Percentiles rank a stretch among this genome's conserved stretches.
Evolutionary conservation across 2,888 invertebrate species (phyloP).

Genomic region (Nasonia oneida): DNA sequence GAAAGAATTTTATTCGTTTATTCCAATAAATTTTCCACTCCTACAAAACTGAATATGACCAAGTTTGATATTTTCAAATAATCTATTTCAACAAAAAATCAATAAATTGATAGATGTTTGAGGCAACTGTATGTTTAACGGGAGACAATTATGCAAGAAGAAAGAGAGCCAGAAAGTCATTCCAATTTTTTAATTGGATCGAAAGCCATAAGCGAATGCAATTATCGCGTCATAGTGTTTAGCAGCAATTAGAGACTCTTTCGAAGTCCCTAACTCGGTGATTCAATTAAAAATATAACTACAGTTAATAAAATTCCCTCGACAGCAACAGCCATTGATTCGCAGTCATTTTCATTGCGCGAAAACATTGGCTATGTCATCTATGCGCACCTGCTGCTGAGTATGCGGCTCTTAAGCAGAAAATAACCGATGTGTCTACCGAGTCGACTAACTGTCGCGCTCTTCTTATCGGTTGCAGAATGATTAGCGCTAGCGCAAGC

Average conservation of each 20-base stretch:
- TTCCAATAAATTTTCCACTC: too few species aligned
- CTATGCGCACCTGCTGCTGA: slow-evolving; percentile 46
- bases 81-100: neutral
- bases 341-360: neutral
- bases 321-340: neutral
- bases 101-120: neutral
- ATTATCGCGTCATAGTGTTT: neutral
- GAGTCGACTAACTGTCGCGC: slow-evolving; percentile 33
- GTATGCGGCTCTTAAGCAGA: slow-evolving; percentile 67
- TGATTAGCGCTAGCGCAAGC: neutral
- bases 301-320: neutral
- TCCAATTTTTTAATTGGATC: neutral
- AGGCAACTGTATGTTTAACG: neutral
- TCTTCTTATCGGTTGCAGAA: neutral
- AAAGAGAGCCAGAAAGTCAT: neutral
- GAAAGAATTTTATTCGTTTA: too few species aligned
- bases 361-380: neutral
- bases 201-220: neutral
- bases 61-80: neutral
- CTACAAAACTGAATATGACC: neutral
- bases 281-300: neutral
- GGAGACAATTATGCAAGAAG: neutral
- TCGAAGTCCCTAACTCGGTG: neutral
- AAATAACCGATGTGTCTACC: slow-evolving; percentile 69
- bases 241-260: neutral